Evolutionary conservation across 2,797 vertebrate genomes (phyloP).

Genomic region (Falco naumanni): DNA sequence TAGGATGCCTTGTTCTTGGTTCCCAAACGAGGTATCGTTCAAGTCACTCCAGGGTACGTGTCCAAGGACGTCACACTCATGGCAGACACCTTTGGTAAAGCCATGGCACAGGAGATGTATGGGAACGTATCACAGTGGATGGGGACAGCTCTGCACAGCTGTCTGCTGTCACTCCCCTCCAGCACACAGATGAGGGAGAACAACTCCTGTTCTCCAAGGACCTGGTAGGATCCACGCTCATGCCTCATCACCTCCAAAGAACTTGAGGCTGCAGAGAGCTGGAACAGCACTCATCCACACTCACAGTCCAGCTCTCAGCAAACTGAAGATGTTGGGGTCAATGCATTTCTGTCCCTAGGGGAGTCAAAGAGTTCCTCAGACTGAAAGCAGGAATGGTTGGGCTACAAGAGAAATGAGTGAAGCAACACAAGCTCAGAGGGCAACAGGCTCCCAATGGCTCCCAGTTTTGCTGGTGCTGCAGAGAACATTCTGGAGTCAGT

Average conservation of each 20-base stretch:
- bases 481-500: background rate
- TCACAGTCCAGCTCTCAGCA: background rate
- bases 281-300: background rate
- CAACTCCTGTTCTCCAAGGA: background rate
- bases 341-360: background rate
- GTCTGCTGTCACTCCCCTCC: background rate
- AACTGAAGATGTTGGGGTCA: rapidly evolving
- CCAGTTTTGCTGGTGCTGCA: background rate
- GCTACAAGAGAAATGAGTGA: background rate
- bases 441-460: rapidly evolving
- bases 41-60: rapidly evolving
- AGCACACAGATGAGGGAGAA: rapidly evolving
- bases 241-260: background rate
- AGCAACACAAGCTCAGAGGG: background rate
- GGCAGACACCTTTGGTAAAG: background rate
- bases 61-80: background rate
- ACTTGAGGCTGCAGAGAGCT: background rate
- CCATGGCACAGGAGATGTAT: background rate
- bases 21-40: background rate
- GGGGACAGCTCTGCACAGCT: background rate
- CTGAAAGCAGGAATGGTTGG: rapidly evolving
- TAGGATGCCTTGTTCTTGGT: background rate
- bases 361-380: background rate
- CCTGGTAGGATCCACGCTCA: rapidly evolving
- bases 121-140: rapidly evolving